Evolutionary conservation across 1,140 invertebrate genomes (phyloP), one percentile per base, ranked within the genome.

Genomic region (Portunus trituberculatus): DNA sequence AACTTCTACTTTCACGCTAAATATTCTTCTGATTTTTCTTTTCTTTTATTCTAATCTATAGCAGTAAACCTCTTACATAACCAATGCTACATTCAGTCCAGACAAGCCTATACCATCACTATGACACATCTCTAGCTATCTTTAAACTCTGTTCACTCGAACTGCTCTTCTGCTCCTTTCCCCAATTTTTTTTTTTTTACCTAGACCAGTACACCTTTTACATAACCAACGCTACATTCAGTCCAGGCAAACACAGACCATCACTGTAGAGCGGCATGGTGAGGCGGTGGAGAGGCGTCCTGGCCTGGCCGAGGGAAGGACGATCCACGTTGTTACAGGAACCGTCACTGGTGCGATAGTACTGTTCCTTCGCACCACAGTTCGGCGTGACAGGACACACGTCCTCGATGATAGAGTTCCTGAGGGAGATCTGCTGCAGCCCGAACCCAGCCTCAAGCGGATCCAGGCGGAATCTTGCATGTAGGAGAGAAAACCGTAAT

Each of bases 241-340:
- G 1, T 39, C 52, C 16, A 59, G 52, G 52, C 52, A 59, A 59
- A 39, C 83, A 97, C 97, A 97, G 97, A 98, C 98, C 98, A 97
- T 99, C 98, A 20, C 97, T 98, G 97, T 99, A 99, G 96, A 98
- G 98, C 1, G 98, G 98, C 10, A 98, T 98, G 20, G 99, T 96
- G 0, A 99, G 97, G 93, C 99, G 97, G 16, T 97, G 97, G 96
- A 99, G 98, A 0, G 99, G 98, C 20, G 97, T 98, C 96, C 98
- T 98, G 0, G 98, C 98, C 93, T 98, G 98, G 4, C 99, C 99
- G 97, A 98, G 98, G 0, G 97, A 97, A 0, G 98, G 98, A 96
- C 98, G 98, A 46, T 97, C 96, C 7, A 98, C 96, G 97, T 99
- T 99, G 96, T 99, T 99, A 96, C 99, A 99, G 0, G 98, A 98